Evolutionary conservation across 1,140 invertebrate genomes (phyloP), one percentile per base, ranked within the genome.

Genomic region (Brachionus sp.): DNA sequence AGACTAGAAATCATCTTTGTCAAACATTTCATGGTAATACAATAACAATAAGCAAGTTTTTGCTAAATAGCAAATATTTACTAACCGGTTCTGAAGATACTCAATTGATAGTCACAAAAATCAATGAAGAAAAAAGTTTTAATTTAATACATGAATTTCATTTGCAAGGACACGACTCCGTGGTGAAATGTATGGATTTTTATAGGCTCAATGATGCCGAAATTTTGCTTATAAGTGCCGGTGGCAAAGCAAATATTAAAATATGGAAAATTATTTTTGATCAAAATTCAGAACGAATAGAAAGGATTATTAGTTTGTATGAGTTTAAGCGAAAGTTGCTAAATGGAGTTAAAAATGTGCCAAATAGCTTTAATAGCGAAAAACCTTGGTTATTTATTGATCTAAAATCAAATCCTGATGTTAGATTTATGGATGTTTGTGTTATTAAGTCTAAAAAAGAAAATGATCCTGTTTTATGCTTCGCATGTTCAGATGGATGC

Each of bases 181-280:
- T 66, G 10, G 33, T 80, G 13, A 57, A 66, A 57, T 80, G 77
- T 35, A 25, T 80, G 12, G 50, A 66, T 44, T 66, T 33, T 57
- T 42, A 42, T 37, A 7, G 7, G 12, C 23, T 80, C n/a, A 80
- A 57, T 39, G 50, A 62, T 9, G n/a, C 53, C 29, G 77, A 80
- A 64, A 16, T 66, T 29, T 44, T 80, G 50, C 39, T 80, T 29
- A 25, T 80, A 35, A 80, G 44, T 66, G 77, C 77, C 37, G 77
- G 77, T 13, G 77, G 77, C n/a, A 80, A 80, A 37, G 77, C 77
- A 29, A 80, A 80, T 42, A 80, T 80, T 39, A 80, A 80, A 62
- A 62, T 80, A 29, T 80, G 77, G 77, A 80, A 80, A 44, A 37
- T 80, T 9, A 33, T 80, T 39, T 62, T 42, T 25, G 29, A 42